Evolutionary conservation across 2,113 vertebrate species (phyloP), one percentile per base, ranked within the genome.

Genomic region (Mungos mungo): DNA sequence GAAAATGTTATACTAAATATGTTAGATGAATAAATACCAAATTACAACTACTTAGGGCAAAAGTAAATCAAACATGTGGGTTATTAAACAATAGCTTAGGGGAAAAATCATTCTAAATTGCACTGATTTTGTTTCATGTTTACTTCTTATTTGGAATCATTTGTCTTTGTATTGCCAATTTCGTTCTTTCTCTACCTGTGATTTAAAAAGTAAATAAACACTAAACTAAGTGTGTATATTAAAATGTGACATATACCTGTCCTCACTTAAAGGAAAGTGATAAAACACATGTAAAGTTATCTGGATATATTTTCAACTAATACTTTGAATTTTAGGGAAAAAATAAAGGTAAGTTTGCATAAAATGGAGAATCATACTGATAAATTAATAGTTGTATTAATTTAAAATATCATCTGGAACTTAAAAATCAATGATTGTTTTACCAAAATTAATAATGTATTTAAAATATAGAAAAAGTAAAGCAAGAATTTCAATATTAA

Each of bases 181-280:
- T 72, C 41, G 3, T 15, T 90, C 1, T 95, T 87, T 85, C 2
- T 72, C 60, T 41, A 50, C 41, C 8, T 88, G 25, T 35, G 35
- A 86, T 86, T 68, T 88, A 66, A 93, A 79, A 76, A 31, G 5
- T 68, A 92, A 95, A 74, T n/a, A 91, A 95, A 60, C 10, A 47
- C 11, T 72, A 33, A 95, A 82, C 19, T 66, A 45, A 91, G 33
- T 33, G 41, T 4, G 15, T 27, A 76, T 2, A 41, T 95, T 81
- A 77, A 65, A 69, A 94, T 74, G 19, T 38, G 7, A 71, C 1
- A 18, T 18, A 11, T 52, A 13, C 9, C 41, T 74, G 8, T 1
- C 25, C 35, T 90, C 21, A 15, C 3, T 72, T 86, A 41, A 8
- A 74, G 41, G 13, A 82, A 77, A 82, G 29, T 85, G 0, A 2